Percentiles rank a stretch among this genome's conserved stretches.
These are phyloP conservation scores for Periphyllus acericola DNA, from an alignment of 2,888 invertebrate genomes.

Conservation along the genomic window DNA sequence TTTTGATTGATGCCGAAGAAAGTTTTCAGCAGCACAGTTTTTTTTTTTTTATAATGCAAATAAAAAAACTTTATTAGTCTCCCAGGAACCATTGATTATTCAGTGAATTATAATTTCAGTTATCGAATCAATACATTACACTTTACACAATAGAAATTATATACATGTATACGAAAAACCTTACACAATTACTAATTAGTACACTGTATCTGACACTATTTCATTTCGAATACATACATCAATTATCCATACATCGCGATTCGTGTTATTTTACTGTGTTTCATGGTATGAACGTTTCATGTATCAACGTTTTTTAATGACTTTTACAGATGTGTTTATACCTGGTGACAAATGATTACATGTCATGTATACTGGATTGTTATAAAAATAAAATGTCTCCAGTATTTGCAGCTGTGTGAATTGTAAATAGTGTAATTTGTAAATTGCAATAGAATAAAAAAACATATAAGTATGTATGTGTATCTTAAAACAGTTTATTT, in stretches of 20 bases:
- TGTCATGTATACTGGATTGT: neutral
- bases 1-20: conserved; percentile 22
- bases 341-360: neutral
- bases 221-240: neutral
- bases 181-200: neutral
- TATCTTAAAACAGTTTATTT: too few relatives aligned
- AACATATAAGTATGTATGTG: too few relatives aligned
- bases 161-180: neutral
- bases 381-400: neutral
- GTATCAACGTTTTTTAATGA: neutral
- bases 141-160: neutral
- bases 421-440: too few relatives aligned
- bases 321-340: neutral
- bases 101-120: conserved; percentile 27
- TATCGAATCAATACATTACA: neutral
- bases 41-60: conserved; percentile 6
- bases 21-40: conserved; percentile 19
- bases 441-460: neutral
- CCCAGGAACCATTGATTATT: conserved; percentile 22
- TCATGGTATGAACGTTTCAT: too few relatives aligned
- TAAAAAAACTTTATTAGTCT: conserved; percentile 16
- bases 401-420: too few relatives aligned
- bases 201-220: neutral
- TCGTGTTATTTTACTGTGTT: neutral
- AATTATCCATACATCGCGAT: neutral